A percentile compares a stretch with the other conserved stretches of the same genome.
Evolutionary conservation across 2,888 invertebrate species (phyloP).

Genomic region (Theretra japonica): DNA sequence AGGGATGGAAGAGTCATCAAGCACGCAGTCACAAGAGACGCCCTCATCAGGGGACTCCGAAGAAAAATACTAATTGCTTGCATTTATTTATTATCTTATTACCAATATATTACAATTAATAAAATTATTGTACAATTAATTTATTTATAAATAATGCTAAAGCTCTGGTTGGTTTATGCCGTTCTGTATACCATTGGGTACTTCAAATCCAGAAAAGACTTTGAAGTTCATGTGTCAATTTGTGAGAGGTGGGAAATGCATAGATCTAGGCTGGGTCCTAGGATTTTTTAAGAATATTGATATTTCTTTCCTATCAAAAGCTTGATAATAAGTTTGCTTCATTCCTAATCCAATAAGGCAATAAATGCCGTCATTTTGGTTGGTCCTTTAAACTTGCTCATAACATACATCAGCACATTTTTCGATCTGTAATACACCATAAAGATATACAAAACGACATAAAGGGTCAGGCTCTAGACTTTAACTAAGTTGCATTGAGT

Average conservation of each 20-base stretch:
- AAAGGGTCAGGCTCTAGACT: conserved; percentile 6
- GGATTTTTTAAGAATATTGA: too few species aligned
- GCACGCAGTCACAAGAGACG: conserved; percentile 42
- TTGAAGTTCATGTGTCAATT: too few species aligned
- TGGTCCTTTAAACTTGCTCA: neutral
- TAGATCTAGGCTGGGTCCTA: too few species aligned
- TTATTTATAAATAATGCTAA: conserved; percentile 26
- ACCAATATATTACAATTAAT: conserved; percentile 31
- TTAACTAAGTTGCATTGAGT: conserved; percentile 22
- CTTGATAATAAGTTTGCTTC: too few species aligned
- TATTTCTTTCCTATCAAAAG: too few species aligned
- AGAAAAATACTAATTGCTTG: conserved; percentile 40
- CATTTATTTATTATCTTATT: conserved; percentile 29
- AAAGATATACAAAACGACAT: neutral
- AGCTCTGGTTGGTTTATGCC: neutral
- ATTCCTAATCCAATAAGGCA: too few species aligned
- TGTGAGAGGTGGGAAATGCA: too few species aligned
- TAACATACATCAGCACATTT: neutral
- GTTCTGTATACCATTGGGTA: neutral
- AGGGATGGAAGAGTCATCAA: conserved; percentile 43
- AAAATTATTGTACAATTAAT: conserved; percentile 29
- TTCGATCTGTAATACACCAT: too few species aligned
- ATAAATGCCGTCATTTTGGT: too few species aligned
- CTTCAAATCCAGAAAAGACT: neutral
- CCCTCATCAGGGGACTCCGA: conserved; percentile 45